Base-by-base conservation (phyloP, 2,797 vertebrate genomes). In the Heliangelus exortis region DNA sequence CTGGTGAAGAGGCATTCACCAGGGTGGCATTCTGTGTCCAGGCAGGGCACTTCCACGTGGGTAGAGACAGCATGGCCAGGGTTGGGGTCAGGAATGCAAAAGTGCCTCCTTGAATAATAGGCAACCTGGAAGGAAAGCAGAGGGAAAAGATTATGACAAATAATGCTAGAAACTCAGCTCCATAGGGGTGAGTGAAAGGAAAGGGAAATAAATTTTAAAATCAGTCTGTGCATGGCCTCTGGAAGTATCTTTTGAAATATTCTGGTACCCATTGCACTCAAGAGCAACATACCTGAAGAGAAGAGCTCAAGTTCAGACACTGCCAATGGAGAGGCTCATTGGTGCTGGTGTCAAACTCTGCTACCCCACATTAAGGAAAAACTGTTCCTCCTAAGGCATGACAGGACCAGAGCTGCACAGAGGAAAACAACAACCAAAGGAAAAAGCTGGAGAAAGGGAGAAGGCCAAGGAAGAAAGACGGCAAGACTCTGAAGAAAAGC, bases 31-130 rank as follows among this genome's bases (percentile, higher is more conserved):
- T 99, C 86, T 98, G 97, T 0, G 99, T 99, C 99, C 99, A 99
- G 33, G 97, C 97, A 8, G 99, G 99, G 94, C 99, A 99, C 7
- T 95, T 98, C 99, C 98, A 99, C 29, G 97, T 91, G 4, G 99
- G 99, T 93, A 99, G 99, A 73, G 99, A 99, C 61, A 99, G 97
- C 98, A 99, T 98, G 31, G 99, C 98, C 97, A 99, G 97, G 62
- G 98, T 98, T 7, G 99, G 99, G 2, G 98, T 98, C 92, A 99
- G 75, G 47, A 99, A 98, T 3, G 98, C 98, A 93, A 99, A 99
- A 0, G 99, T 99, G 12, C 99, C 99, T 71, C 99, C 99, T 97
- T 99, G 99, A 74, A 99, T 98, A 96, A 99, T 99, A 89, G 99
- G 99, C 74, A 99, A 96, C 96, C 99, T 99, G 88, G 20, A 86